Evolutionary conservation across 2,113 vertebrate genomes (phyloP).

Genomic region (Perca fluviatilis): DNA sequence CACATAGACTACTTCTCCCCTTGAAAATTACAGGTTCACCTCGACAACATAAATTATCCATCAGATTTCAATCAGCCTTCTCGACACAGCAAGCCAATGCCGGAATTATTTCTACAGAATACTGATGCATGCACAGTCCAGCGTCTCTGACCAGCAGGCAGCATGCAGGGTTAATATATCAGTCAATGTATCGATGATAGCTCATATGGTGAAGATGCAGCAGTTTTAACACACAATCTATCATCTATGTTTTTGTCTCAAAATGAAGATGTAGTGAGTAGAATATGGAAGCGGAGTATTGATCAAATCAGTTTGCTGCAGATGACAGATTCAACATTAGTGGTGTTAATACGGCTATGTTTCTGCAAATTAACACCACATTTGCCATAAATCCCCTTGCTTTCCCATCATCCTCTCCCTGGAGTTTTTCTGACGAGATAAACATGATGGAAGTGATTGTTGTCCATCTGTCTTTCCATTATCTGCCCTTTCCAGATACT

Average conservation of each 20-base stretch:
- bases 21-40: constrained; percentile 73
- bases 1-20: constrained; percentile 50
- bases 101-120: constrained; percentile 7
- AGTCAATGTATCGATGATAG: background rate
- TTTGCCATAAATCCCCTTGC: background rate
- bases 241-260: background rate
- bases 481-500: background rate
- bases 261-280: background rate
- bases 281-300: background rate
- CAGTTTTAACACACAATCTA: background rate
- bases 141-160: background rate
- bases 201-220: background rate
- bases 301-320: background rate
- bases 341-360: background rate
- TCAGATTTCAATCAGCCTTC: constrained; percentile 57
- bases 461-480: constrained; percentile 13
- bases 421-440: background rate
- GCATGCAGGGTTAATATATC: background rate
- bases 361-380: background rate
- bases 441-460: constrained; percentile 6
- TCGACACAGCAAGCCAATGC: background rate
- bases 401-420: background rate
- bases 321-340: background rate
- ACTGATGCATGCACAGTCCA: constrained; percentile 11
- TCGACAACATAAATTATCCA: constrained; percentile 75